Base-by-base conservation (phyloP, 1,140 invertebrate genomes). In the Littorina saxatilis region DNA sequence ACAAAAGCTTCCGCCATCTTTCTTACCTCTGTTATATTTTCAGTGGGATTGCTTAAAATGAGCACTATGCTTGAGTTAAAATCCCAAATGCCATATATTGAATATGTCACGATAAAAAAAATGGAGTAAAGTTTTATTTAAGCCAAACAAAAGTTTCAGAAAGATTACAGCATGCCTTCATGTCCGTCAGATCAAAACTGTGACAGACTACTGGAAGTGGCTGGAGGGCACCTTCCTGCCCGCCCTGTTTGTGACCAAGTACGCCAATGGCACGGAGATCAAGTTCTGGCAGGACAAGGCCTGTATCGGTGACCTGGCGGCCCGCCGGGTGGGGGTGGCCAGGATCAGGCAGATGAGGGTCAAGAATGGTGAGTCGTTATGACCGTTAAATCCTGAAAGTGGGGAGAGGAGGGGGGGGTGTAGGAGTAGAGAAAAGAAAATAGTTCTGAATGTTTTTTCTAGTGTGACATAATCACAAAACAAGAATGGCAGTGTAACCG, bases 271-370 rank as follows among this genome's bases (percentile, higher is more conserved):
- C 9, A 87, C 89, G 13, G 66, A 82, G 23, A 82, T 91, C 15
- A 80, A 47, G 23, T 82, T 82, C 43, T 93, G 92, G 92, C 87
- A 90, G 86, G 91, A 92, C 82, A 87, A 83, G 43, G 80, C 89
- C 63, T 91, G 90, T 81, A 88, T 88, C 1, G 78, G 76, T 20
- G 91, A 92, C 80, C 74, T 88, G 37, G 84, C 87, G 23, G 86
- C 88, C 13, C 82, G 91, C 1, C 68, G 92, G 76, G 88, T 93
- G 20, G 92, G 91, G 1, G 88, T 92, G 23, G 90, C 88, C 0
- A 79, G 91, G 35, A 75, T 93, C 32, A 82, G 91, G 75, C 91
- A 92, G 82, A 81, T 91, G 47, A 83, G 92, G 73, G 87, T 93
- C 23, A 92, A 93, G 81, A 88, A 91, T 79, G 87, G 91, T 91